Evolutionary conservation across 2,888 invertebrate genomes (phyloP).

Genomic region (Schizaphis graminum): DNA sequence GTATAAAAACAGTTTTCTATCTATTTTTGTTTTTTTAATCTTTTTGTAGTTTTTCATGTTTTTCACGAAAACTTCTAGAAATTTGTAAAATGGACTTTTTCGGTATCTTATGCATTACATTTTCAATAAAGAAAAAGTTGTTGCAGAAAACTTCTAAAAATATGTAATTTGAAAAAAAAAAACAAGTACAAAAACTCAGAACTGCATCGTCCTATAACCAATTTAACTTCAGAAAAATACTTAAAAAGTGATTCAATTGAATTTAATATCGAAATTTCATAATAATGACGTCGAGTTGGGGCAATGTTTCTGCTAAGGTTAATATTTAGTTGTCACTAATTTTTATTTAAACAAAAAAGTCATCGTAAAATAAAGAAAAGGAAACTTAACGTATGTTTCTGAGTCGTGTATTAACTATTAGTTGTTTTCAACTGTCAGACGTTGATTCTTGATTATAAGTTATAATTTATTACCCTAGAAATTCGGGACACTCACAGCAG

Average conservation of each 20-base stretch:
- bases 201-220: background rate
- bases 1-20: background rate
- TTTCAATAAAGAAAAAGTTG: background rate
- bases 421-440: background rate
- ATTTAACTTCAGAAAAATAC: background rate
- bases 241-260: background rate
- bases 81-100: background rate
- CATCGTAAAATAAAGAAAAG: background rate
- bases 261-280: background rate
- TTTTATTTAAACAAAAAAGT: background rate
- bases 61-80: background rate
- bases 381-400: background rate
- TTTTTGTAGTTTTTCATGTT: background rate
- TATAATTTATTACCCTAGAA: background rate
- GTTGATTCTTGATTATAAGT: background rate
- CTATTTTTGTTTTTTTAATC: background rate
- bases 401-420: background rate
- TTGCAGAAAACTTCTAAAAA: background rate
- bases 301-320: background rate
- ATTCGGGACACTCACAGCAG: background rate
- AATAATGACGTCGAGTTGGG: background rate
- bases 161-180: background rate
- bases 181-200: background rate
- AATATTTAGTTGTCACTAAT: background rate
- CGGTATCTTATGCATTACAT: background rate